These are phyloP conservation scores for Neuroscelio doddi DNA, from an alignment of 2,888 invertebrate genomes.

Conservation along the genomic window DNA sequence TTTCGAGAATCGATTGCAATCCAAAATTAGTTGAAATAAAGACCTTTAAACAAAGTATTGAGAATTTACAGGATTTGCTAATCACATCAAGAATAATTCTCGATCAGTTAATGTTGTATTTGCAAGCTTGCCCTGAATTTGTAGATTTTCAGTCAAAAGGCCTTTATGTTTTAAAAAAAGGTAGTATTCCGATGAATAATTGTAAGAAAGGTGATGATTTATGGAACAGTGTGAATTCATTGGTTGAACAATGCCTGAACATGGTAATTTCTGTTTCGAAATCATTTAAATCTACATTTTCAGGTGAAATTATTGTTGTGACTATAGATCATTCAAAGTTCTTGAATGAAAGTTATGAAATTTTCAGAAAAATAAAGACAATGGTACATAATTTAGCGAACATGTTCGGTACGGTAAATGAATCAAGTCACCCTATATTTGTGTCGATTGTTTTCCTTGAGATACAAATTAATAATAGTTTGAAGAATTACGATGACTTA, in stretches of 20 bases:
- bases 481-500: constrained; percentile 27
- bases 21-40: constrained; percentile 1
- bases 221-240: constrained; percentile 54
- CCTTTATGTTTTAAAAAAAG: constrained; percentile 51
- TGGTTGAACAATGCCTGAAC: constrained; percentile 51
- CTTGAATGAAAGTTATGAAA: constrained; percentile 49
- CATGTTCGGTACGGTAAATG: constrained; percentile 44
- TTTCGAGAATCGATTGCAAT: constrained; percentile 58
- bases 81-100: constrained; percentile 75
- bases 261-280: constrained; percentile 45
- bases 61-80: constrained; percentile 73
- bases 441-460: constrained; percentile 54
- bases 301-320: constrained; percentile 38
- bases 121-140: constrained; percentile 77
- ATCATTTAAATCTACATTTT: constrained; percentile 41
- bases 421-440: constrained; percentile 60
- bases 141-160: constrained; percentile 50
- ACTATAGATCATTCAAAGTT: constrained; percentile 55
- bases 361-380: constrained; percentile 41
- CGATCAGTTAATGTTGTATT: constrained; percentile 80
- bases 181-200: constrained; percentile 52
- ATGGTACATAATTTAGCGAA: constrained; percentile 41
- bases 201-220: constrained; percentile 55
- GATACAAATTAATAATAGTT: constrained; percentile 43
- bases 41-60: constrained; percentile 66